These are phyloP conservation scores for Drosophila neocordata DNA, from an alignment of 1,140 invertebrate genomes.

Conservation along the genomic window DNA sequence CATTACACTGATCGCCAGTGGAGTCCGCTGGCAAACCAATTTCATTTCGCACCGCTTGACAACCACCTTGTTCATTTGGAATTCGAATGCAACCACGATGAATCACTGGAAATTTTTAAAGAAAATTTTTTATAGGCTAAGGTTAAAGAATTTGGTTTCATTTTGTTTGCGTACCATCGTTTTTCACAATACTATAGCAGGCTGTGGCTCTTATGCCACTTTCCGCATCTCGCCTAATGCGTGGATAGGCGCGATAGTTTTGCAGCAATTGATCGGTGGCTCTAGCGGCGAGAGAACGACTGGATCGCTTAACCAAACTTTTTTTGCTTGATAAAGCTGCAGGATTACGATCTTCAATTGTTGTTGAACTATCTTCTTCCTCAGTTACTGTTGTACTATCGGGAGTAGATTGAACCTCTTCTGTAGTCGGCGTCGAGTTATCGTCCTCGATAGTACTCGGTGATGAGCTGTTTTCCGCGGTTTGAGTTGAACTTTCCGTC, in stretches of 20 bases:
- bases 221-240: conserved; percentile 15
- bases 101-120: conserved; percentile 22
- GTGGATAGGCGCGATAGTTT: conserved; percentile 45
- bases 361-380: too few relatives aligned
- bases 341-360: too few relatives aligned
- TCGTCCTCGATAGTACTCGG: too few relatives aligned
- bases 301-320: background rate
- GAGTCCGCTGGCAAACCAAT: conserved; percentile 12
- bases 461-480: too few relatives aligned
- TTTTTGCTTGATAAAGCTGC: background rate
- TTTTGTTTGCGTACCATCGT: conserved; percentile 40
- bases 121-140: background rate
- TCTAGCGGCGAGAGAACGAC: conserved; percentile 42
- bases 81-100: conserved; percentile 61
- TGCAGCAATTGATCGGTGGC: conserved; percentile 47
- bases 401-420: too few relatives aligned
- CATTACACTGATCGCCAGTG: conserved; percentile 43
- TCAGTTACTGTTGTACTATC: too few relatives aligned
- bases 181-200: conserved; percentile 60
- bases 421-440: too few relatives aligned
- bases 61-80: conserved; percentile 33
- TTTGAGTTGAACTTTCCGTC: too few relatives aligned
- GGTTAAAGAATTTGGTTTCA: background rate
- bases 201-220: conserved; percentile 28
- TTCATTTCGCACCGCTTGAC: conserved; percentile 45